These are phyloP conservation scores for Aptenodytes forsteri DNA, from an alignment of 2,113 vertebrate species.

Conservation along the genomic window DNA sequence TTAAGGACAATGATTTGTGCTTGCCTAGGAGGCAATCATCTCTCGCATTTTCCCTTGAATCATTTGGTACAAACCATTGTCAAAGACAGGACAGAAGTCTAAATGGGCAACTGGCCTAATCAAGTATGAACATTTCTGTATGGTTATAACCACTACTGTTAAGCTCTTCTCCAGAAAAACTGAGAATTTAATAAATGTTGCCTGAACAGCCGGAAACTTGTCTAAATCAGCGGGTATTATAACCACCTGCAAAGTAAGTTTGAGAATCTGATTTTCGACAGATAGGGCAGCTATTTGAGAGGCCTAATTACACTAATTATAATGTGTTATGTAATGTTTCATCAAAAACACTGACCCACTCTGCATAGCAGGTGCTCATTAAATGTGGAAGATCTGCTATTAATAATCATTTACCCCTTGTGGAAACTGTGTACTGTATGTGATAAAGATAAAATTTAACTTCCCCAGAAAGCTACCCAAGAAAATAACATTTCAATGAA, in stretches of 20 bases:
- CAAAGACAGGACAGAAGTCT: not conserved
- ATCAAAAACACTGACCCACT: slow-evolving; percentile 51
- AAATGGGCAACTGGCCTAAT: not conserved
- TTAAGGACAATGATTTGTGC: not conserved
- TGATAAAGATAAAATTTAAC: not conserved
- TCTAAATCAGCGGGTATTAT: slow-evolving; percentile 38
- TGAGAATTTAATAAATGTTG: slow-evolving; percentile 28
- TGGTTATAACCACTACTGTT: not conserved
- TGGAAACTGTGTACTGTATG: not conserved
- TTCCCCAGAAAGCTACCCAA: not conserved
- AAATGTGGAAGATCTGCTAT: slow-evolving; percentile 42
- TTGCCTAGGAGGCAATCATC: not conserved
- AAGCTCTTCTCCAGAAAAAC: slow-evolving; percentile 34
- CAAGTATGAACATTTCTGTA: not conserved
- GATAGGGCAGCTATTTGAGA: slow-evolving; percentile 24
- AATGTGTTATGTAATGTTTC: slow-evolving; percentile 44
- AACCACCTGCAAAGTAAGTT: slow-evolving; percentile 27
- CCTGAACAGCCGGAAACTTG: not conserved
- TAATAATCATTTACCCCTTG: slow-evolving; percentile 44
- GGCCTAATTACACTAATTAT: slow-evolving; percentile 59
- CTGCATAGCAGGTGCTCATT: slow-evolving; percentile 60
- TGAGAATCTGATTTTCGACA: slow-evolving; percentile 54
- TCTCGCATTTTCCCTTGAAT: not conserved
- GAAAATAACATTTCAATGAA: not conserved
- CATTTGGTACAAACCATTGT: not conserved